Base-by-base conservation (phyloP, 2,797 vertebrate species). In the Pelodytes ibericus region DNA sequence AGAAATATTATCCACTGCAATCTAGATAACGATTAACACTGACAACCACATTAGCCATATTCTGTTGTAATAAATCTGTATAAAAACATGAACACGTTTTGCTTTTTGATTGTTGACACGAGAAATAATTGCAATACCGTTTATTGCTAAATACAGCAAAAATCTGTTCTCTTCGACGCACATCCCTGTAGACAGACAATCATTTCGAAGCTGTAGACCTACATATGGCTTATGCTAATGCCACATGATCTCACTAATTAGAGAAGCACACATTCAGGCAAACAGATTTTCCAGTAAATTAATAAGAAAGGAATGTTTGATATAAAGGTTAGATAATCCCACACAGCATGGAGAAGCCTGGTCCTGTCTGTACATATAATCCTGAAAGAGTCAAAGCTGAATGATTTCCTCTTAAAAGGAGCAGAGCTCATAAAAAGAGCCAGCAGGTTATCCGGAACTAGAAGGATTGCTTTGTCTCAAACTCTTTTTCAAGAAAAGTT, bases 381-480 rank as follows among this genome's bases (percentile, higher is more conserved):
- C 49, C 25, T 86, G 1, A 86, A 84, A 81, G 80, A 87, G 47
- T 80, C 80, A 74, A 87, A 83, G 72, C 71, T 84, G 86, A 87
- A 80, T 86, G 77, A 86, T 89, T 83, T 80, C 24, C 75, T 86
- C 82, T 86, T 87, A 86, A 90, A 89, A 89, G 86, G 82, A 81
- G 83, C 80, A 74, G 7, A 13, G 60, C 74, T 87, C 81, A 80
- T 89, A 82, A 88, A 90, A 86, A 76, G 83, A 86, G 78, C n/a
- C 83, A 85, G 85, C 85, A 85, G 83, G 87, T 88, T 87, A 83
- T 86, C 82, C 85, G 82, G 81, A 86, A 85, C 79, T 86, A 81
- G 81, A 88, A 87, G 74, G 81, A 80, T 84, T 77, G 49, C 84
- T 60, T 89, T 86, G 84, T 78, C 84, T 81, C 77, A 85, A 88